phyloP scores from a whole-genome alignment of 37 sponge, comb jelly and placozoan species.

The Chondrilla cf. caribensis region DNA sequence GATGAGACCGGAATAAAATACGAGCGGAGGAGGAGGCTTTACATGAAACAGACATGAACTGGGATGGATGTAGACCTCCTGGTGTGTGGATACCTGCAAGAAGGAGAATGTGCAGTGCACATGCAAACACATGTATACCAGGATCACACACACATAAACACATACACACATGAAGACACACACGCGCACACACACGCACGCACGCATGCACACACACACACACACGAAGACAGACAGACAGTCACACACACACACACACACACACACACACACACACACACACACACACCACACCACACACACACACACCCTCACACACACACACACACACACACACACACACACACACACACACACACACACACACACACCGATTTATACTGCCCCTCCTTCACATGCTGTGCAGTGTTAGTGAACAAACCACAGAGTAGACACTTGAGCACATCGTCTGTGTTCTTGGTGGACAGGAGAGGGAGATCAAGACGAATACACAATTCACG shows the following conservation, averaged over 20 bases:
- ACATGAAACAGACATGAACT: constrained; percentile 76
- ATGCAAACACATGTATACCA: not conserved
- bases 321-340: not conserved
- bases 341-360: not conserved
- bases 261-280: constrained; percentile 4
- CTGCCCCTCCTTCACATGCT: constrained; percentile 62
- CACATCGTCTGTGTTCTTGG: constrained; percentile 22
- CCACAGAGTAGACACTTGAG: constrained; percentile 52
- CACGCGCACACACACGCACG: constrained; percentile 5
- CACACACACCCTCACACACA: not conserved
- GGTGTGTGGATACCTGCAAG: constrained; percentile 46
- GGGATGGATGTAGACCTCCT: constrained; percentile 84
- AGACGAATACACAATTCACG: constrained; percentile 56
- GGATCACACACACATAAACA: not conserved
- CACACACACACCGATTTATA: constrained; percentile 53
- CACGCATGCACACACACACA: constrained; percentile 9
- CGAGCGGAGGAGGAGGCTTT: constrained; percentile 58
- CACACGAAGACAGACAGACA: not conserved
- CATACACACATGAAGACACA: not conserved
- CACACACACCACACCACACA: not conserved
- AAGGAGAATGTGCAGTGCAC: not conserved
- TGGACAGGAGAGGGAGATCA: constrained; percentile 40
- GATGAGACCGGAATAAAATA: constrained; percentile 79
- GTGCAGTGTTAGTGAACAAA: constrained; percentile 70
- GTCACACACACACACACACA: constrained; percentile 4